Base-by-base conservation (phyloP, 2,113 vertebrate genomes). In the Chunga burmeisteri region DNA sequence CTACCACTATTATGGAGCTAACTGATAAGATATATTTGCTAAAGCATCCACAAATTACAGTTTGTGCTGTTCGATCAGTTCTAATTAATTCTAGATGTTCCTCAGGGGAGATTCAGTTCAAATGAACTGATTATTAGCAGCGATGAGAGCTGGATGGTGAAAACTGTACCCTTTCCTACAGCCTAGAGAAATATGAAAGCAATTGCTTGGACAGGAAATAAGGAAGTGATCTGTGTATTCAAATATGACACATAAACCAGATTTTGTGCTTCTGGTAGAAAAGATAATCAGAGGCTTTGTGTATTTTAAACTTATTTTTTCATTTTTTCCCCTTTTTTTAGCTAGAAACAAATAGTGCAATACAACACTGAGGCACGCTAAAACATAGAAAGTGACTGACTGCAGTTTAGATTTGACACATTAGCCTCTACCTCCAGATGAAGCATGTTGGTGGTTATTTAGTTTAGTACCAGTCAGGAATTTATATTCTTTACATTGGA, bases 21-120 rank as follows among this genome's bases (percentile, higher is more conserved):
- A 91, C 67, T 82, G 77, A 72, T 94, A 78, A 93, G 21, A 90
- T 81, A 58, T 50, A 81, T 90, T 74, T 81, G 78, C 34, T 90
- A 87, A 84, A 94, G n/a, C 56, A 53, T 68, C 86, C 90, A 75
- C 75, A 95, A 92, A 88, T 95, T 78, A 83, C 36, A 27, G 27
- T 75, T 81, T 86, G 36, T 18, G 15, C 80, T 74, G 25, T 88
- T 95, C 3, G 2, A 92, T 94, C 86, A 61, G 77, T 59, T 88
- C 52, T 94, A 96, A 96, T 95, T 96, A 95, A 96, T 96, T 95
- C 94, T 92, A 79, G 58, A 75, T 95, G 61, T 62, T 86, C 58
- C 94, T 95, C 88, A 26, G 44, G 95, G 92, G 80, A 94, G 16
- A 86, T 55, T 55, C 49, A 47, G 19, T 81, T 95, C 63, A 91